These are phyloP conservation scores for Xanthorhoe spadicearia DNA, from an alignment of 2,888 invertebrate species.

Conservation along the genomic window DNA sequence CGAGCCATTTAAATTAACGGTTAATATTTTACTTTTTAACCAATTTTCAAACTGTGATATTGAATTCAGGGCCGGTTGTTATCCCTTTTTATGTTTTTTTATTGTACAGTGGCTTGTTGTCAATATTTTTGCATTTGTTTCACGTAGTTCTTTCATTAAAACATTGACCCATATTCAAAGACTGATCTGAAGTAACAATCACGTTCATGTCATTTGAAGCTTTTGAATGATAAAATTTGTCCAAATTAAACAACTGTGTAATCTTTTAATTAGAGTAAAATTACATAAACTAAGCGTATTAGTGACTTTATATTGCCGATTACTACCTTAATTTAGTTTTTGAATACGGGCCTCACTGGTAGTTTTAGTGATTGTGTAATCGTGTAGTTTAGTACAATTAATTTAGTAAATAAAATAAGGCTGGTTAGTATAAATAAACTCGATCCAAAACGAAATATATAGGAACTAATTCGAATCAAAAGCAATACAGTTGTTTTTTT, in stretches of 20 bases:
- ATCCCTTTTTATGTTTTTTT: background rate
- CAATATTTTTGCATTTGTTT: slow-evolving; percentile 2
- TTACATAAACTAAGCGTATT: too few species aligned
- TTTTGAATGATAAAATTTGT: too few species aligned
- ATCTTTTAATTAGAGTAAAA: too few species aligned
- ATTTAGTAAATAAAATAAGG: slow-evolving; percentile 15
- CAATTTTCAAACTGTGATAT: slow-evolving; percentile 22
- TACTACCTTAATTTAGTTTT: background rate
- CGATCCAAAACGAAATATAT: background rate
- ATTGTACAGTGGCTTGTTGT: slow-evolving; percentile 5
- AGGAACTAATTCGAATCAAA: background rate
- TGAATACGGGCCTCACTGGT: slow-evolving; percentile 2
- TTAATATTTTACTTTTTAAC: slow-evolving; percentile 1
- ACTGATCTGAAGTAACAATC: background rate
- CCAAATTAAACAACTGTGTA: too few species aligned
- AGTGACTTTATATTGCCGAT: background rate
- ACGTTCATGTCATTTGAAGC: too few species aligned
- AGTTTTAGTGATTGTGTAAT: slow-evolving; percentile 12
- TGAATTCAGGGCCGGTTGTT: slow-evolving; percentile 13
- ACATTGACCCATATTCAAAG: background rate
- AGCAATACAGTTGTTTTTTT: slow-evolving; percentile 1
- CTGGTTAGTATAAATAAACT: slow-evolving; percentile 12
- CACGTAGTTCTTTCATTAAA: slow-evolving; percentile 1
- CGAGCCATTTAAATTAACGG: slow-evolving; percentile 17
- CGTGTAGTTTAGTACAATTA: slow-evolving; percentile 18